Conservation (phyloP, 2,797 vertebrate species). For the Varecia variegata region DNA sequence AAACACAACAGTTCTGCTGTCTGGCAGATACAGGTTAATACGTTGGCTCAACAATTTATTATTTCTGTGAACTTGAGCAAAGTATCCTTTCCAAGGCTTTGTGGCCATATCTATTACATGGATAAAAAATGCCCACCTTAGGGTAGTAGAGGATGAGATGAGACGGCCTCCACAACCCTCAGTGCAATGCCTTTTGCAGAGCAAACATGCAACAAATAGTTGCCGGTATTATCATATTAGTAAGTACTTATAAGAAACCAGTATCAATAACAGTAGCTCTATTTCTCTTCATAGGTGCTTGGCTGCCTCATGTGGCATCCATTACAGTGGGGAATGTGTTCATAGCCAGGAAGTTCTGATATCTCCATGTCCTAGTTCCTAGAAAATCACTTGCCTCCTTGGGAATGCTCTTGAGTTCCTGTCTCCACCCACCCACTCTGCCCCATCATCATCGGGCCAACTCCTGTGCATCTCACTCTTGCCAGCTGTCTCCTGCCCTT, state of each 20-base stretch:
- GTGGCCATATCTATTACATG: neutral
- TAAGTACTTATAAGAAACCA: neutral
- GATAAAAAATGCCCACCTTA: neutral
- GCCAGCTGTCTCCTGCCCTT: neutral
- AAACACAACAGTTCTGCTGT: neutral
- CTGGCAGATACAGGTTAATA: neutral
- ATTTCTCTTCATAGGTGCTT: neutral
- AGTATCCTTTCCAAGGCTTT: neutral
- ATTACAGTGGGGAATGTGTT: neutral
- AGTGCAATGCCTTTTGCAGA: neutral
- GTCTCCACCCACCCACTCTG: neutral
- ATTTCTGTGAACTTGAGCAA: neutral
- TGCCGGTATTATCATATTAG: neutral
- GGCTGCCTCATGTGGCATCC: neutral
- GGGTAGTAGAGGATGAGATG: neutral
- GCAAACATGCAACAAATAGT: neutral
- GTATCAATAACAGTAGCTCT: neutral
- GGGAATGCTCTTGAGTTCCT: neutral
- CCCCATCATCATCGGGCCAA: too few species aligned
- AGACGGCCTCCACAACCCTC: neutral
- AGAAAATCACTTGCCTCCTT: neutral
- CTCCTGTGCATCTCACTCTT: neutral
- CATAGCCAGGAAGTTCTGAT: neutral
- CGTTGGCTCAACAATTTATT: neutral
- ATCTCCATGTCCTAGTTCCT: neutral